Base-by-base conservation (phyloP, 2,888 invertebrate genomes). In the Aphidoletes aphidimyza region DNA sequence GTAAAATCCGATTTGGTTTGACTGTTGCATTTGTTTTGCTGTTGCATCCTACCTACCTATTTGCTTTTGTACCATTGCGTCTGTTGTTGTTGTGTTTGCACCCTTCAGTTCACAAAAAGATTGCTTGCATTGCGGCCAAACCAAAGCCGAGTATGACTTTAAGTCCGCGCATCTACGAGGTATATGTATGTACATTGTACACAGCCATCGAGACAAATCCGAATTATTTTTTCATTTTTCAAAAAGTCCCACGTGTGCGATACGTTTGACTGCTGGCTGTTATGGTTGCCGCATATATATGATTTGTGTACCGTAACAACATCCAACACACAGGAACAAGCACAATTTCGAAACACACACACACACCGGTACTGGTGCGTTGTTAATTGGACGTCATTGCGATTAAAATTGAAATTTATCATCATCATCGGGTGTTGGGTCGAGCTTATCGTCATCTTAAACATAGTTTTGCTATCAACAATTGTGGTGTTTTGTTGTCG, bases 351-450 rank as follows among this genome's bases (percentile, higher is more conserved):
- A n/a, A n/a, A n/a, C n/a, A 45, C 45, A n/a, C n/a, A n/a, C n/a
- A n/a, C n/a, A n/a, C n/a, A n/a, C n/a, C n/a, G n/a, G 69, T 69
- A 69, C 81, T 37, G 37, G 37, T 81, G 81, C 81, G 81, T 81
- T 81, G 81, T 81, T 81, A 81, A 81, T 81, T 81, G 81, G 37
- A 81, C 81, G 81, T 81, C 81, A 81, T 11, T 81, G 81, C 81
- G 81, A 81, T 81, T 81, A 81, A 81, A 81, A 81, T 81, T n/a
- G n/a, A 81, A 81, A 81, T 81, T 81, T 81, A 81, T 81, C 81
- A 81, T 37, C 37, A 22, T 81, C 81, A 81, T 81, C 37, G 2
- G 19, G 19, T 37, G 37, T 81, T 54, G 17, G 6, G 37, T n/a
- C 5, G n/a, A 22, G 81, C 37, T 81, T 37, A 69, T 69, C 69